Conservation (phyloP, 1,140 invertebrate genomes). For the Halotydeus destructor region DNA sequence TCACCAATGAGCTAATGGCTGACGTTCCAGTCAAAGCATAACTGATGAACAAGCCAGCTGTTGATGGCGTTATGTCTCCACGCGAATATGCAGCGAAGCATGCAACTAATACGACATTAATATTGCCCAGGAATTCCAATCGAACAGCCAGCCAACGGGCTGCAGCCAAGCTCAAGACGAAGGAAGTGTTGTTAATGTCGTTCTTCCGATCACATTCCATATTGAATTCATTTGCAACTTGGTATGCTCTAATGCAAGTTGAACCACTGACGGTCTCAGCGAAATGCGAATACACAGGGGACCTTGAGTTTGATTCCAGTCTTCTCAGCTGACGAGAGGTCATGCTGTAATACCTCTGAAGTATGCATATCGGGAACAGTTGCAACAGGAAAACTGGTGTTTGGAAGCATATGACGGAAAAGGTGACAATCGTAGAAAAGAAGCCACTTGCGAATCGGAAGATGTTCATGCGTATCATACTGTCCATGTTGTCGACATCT, state of each 20-base stretch:
- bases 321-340: conserved; percentile 66
- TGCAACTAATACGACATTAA: conserved; percentile 23
- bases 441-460: conserved; percentile 24
- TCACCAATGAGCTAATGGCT: conserved; percentile 35
- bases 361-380: conserved; percentile 54
- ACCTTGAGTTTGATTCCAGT: conserved; percentile 83
- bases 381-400: conserved; percentile 65
- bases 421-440: conserved; percentile 55
- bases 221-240: conserved; percentile 19
- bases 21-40: conserved; percentile 57
- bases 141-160: conserved; percentile 24
- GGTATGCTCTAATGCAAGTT: conserved; percentile 29
- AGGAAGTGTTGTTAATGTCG: conserved; percentile 28
- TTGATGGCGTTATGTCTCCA: conserved; percentile 42
- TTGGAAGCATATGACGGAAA: conserved; percentile 36
- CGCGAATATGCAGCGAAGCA: conserved; percentile 59
- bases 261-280: conserved; percentile 64
- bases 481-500: conserved; percentile 31
- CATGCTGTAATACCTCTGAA: conserved; percentile 45
- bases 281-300: conserved; percentile 95
- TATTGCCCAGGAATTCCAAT: conserved; percentile 24
- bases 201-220: conserved; percentile 24
- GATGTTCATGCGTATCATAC: conserved; percentile 29
- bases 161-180: conserved; percentile 22
- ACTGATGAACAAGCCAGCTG: conserved; percentile 68